Evolutionary conservation across 2,888 invertebrate species (phyloP).

Genomic region (Nipponacmea schrenckii): DNA sequence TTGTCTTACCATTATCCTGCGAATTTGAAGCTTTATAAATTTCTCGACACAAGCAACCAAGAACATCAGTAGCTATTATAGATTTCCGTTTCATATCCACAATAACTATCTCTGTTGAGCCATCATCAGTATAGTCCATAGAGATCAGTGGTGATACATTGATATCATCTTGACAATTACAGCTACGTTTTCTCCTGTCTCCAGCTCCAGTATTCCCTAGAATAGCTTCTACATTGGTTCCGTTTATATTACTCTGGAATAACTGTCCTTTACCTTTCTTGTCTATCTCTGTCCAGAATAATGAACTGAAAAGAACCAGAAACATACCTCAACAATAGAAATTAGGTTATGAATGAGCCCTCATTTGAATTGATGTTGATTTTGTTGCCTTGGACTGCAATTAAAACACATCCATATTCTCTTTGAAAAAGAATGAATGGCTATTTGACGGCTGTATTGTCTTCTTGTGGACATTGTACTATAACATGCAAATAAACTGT

Average conservation of each 20-base stretch:
- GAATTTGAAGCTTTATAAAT: constrained; percentile 22
- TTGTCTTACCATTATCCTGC: constrained; percentile 28
- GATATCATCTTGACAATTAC: constrained; percentile 72
- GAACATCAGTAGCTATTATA: constrained; percentile 46
- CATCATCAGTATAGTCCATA: constrained; percentile 75
- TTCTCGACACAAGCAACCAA: constrained; percentile 46
- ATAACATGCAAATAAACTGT: too few species aligned
- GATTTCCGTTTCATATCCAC: constrained; percentile 36
- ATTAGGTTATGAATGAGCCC: not conserved
- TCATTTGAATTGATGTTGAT: not conserved
- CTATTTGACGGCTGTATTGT: too few species aligned
- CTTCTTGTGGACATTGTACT: too few species aligned
- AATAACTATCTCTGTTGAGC: constrained; percentile 46
- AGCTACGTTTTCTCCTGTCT: constrained; percentile 55
- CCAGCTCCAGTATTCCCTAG: constrained; percentile 15
- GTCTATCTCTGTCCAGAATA: constrained; percentile 53
- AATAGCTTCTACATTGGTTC: constrained; percentile 22
- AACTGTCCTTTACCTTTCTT: constrained; percentile 24
- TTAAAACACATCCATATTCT: too few species aligned
- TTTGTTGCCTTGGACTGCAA: too few species aligned
- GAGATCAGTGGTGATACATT: constrained; percentile 76
- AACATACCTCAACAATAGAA: not conserved
- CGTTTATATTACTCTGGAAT: constrained; percentile 24
- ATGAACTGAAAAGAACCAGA: constrained; percentile 37
- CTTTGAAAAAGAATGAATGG: too few species aligned